Percentiles rank a stretch among this genome's conserved stretches.
Evolutionary conservation across 2,113 vertebrate species (phyloP).

Genomic region (Willisornis vidua): DNA sequence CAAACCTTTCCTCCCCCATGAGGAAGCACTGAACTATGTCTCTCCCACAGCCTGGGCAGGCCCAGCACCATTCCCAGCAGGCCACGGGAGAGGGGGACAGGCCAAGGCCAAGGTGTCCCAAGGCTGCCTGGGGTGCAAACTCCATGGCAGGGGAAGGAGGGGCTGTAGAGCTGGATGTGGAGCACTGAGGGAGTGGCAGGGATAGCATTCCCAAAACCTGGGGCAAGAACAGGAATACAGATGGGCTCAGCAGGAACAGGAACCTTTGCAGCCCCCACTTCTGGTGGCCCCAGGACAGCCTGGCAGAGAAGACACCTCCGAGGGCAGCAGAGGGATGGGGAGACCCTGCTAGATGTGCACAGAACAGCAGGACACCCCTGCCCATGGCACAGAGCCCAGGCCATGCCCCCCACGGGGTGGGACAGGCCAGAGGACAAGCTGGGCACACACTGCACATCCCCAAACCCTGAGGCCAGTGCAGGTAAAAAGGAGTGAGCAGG

Average conservation of each 20-base stretch:
- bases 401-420: rapidly evolving
- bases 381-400: not conserved
- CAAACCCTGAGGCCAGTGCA: not conserved
- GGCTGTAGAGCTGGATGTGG: not conserved
- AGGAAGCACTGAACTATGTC: not conserved
- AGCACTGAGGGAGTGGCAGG: not conserved
- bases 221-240: not conserved
- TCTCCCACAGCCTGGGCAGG: not conserved
- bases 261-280: not conserved
- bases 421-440: not conserved
- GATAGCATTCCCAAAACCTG: not conserved
- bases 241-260: not conserved
- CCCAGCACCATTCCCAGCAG: not conserved
- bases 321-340: not conserved
- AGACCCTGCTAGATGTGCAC: rapidly evolving
- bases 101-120: not conserved
- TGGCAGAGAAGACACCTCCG: not conserved
- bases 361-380: not conserved
- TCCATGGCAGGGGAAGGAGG: not conserved
- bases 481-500: not conserved
- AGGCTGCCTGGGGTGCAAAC: not conserved
- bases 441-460: not conserved
- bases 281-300: not conserved
- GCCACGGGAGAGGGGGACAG: not conserved
- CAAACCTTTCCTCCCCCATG: not conserved